Evolutionary conservation across 92 coral and sea anemone species (phyloP), one percentile per base, ranked within the genome.

Genomic region (Virgularia gustaviana): DNA sequence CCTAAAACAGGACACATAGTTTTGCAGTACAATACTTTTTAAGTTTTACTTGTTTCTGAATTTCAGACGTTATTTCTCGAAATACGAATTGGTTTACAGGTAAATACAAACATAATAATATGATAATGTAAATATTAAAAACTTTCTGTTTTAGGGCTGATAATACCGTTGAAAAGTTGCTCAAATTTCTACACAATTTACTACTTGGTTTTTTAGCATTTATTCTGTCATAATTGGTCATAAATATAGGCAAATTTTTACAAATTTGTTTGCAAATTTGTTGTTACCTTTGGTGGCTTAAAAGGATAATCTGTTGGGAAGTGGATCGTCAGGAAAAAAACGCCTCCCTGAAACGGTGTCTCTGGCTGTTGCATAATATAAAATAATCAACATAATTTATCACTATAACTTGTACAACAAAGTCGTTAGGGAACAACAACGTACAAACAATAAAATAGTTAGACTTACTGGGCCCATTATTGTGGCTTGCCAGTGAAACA

Each of bases 401-500:
- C 43, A 32, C 10, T 3, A 57, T 45, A 43, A 72, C 18, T 23
- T 52, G 58, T 52, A 52, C 58, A 52, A n/a, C 52, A 49, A 63
- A 63, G 42, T 4, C n/a, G n/a, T n/a, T n/a, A n/a, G n/a, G n/a
- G 70, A 72, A 54, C 29, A 20, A 47, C n/a, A 27, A 23, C 42
- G 78, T 53, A 70, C 6, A 0, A 45, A 45, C 9, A 28, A 57
- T 13, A 45, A 25, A 45, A 49, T 32, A 16, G 33, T 25, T n/a
- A 8, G 49, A 52, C 97, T 91, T 80, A 94, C 99, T 95, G 99
- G 99, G 47, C 99, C 99, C 99, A 94, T 94, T 57, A 94, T 94
- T 34, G 99, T 94, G 59, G 99, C 99, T 79, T 94, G 99, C 99
- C 99, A 94, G 61, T 94, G 99, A 90, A 94, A 94, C 76, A 94